Evolutionary conservation across 30 jellyfish, hydroid and myxozoan genomes (phyloP), one percentile per base, ranked within the genome.

Genomic region (Rhopilema esculentum): DNA sequence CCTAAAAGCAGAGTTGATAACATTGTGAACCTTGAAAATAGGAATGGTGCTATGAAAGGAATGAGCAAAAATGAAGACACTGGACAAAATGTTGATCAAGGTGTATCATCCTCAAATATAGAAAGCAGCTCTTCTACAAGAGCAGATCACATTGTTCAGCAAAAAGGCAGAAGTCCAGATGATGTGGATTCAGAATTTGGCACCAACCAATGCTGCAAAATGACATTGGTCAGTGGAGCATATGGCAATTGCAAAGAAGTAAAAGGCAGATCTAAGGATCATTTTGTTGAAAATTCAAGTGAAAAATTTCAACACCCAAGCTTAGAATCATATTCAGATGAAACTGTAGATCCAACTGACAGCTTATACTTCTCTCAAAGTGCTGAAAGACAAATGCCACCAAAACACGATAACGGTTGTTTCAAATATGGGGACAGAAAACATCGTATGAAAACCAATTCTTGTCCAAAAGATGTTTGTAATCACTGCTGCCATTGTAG

Each of bases 1-100:
- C 95, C 96, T 9, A 96, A 88, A 82, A 88, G 97, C 64, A 96
- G 88, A 79, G 78, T 96, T 25, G 99, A 96, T 70, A 81, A 82
- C 23, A 78, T 79, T 61, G 72, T n/a, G 19, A 50, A 52, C 16
- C 57, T 20, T 20, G 26, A 21, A 8, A 27, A 16, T 12, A 79
- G 62, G 24, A 65, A 30, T 26, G 79, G 40, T 8, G 26, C 62
- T 20, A 16, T 57, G 15, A 79, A 20, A 49, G 73, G 30, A 9
- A 79, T 19, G 1, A 23, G 27, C 20, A 32, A 1, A 12, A 31
- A 25, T 22, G 52, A 30, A 29, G 19, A 28, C 7, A 69, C 29
- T 4, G 81, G 51, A 9, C 23, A 28, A 25, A 63, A 52, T 26
- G 0, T 22, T 23, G 7, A 24, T 49, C 27, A 32, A 22, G 17